phyloP scores from a whole-genome alignment of 1,140 invertebrate genomes.

The Penaeus japonicus region DNA sequence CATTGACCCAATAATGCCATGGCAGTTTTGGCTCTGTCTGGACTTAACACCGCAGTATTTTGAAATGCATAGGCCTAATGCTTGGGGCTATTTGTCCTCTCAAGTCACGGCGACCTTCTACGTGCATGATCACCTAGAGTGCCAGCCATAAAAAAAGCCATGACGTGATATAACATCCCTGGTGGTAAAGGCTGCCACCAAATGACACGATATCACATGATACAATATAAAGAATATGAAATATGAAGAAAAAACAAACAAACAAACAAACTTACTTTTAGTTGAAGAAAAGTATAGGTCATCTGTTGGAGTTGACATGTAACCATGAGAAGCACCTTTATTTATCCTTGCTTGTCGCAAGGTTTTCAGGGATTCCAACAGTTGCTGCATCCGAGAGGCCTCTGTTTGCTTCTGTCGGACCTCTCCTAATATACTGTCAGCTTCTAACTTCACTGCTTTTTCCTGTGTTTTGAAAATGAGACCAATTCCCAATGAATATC shows the following conservation, averaged over 20 bases:
- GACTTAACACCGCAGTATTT: no score
- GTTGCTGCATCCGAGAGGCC: constrained; percentile 70
- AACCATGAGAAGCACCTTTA: constrained; percentile 71
- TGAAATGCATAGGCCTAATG: no score
- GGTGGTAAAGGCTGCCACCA: no score
- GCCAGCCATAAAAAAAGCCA: no score
- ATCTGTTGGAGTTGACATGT: constrained; percentile 65
- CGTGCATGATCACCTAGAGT: no score
- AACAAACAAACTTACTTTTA: constrained; percentile 57
- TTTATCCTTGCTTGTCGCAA: constrained; percentile 71
- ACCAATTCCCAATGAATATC: constrained; percentile 14
- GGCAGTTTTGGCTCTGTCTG: no score
- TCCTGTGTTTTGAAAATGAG: constrained; percentile 65
- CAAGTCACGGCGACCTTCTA: no score
- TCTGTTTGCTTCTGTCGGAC: constrained; percentile 75
- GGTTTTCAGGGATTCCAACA: constrained; percentile 72
- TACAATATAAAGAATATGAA: background rate
- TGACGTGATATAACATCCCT: no score
- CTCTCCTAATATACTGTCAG: constrained; percentile 74
- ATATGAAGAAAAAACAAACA: background rate
- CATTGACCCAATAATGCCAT: no score
- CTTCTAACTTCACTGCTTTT: constrained; percentile 72
- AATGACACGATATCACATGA: no score
- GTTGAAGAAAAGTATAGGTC: constrained; percentile 65
- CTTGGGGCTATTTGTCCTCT: no score